These are phyloP conservation scores for Ctenoplectra terminalis DNA, from an alignment of 1,140 invertebrate genomes.

Conservation along the genomic window DNA sequence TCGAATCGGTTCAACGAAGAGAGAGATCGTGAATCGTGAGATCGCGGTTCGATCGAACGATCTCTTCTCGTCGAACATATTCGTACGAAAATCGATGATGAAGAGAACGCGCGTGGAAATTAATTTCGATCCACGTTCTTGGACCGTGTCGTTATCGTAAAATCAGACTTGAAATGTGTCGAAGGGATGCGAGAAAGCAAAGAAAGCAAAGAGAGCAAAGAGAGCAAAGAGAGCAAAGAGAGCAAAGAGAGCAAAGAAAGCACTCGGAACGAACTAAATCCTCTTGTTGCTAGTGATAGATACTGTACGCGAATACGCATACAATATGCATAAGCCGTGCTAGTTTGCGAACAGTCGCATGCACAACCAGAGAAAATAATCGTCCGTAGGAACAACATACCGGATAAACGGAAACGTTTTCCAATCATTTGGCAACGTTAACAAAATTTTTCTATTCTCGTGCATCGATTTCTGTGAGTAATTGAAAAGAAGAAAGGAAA, in stretches of 20 bases:
- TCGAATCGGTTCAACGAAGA: not conserved
- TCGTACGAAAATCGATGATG: no score
- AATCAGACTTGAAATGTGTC: no score
- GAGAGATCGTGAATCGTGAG: not conserved
- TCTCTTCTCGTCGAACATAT: not conserved
- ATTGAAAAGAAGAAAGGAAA: no score
- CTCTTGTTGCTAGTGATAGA: not conserved
- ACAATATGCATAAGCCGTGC: conserved; percentile 50
- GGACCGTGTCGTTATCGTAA: no score
- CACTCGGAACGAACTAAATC: not conserved
- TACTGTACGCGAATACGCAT: conserved; percentile 14
- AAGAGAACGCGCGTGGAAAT: no score
- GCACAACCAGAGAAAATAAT: not conserved
- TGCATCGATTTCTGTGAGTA: no score
- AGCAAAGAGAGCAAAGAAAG: not conserved
- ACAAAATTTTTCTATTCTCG: not conserved
- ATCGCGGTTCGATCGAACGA: not conserved
- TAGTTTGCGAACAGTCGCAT: conserved; percentile 26
- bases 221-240: not conserved
- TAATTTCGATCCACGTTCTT: no score
- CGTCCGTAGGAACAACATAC: not conserved
- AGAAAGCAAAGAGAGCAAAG: not conserved
- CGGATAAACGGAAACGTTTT: not conserved
- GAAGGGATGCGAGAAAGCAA: not conserved
- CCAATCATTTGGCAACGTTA: not conserved